Evolutionary conservation across 2,113 vertebrate species (phyloP).

Genomic region (Oncorhynchus clarkii): DNA sequence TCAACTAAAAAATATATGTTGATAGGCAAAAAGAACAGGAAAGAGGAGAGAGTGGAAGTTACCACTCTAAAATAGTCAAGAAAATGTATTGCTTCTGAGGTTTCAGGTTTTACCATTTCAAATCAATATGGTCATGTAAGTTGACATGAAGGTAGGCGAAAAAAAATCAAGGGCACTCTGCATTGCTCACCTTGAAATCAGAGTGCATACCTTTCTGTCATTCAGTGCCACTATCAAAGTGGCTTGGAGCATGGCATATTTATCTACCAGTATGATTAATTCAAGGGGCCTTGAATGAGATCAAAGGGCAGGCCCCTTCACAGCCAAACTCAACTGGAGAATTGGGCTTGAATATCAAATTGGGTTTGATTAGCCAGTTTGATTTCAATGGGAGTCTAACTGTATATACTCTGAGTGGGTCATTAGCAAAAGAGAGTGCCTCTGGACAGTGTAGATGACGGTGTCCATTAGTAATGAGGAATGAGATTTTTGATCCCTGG

Average conservation of each 20-base stretch:
- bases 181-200: background rate
- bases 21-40: too few relatives aligned
- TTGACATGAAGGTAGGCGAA: background rate
- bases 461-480: background rate
- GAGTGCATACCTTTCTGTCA: background rate
- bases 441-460: background rate
- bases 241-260: background rate
- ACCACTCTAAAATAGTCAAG: too few relatives aligned
- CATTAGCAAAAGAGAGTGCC: background rate
- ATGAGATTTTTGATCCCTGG: background rate
- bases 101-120: too few relatives aligned
- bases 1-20: too few relatives aligned
- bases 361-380: conserved; percentile 10
- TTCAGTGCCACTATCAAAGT: background rate
- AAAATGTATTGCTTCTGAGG: too few relatives aligned
- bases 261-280: conserved; percentile 5
- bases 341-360: conserved; percentile 1
- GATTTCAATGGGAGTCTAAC: background rate
- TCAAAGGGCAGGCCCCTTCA: conserved; percentile 11
- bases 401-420: conserved; percentile 1
- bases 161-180: background rate
- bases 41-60: too few relatives aligned
- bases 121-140: too few relatives aligned
- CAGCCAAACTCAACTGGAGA: background rate
- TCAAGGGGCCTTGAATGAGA: conserved; percentile 11